phyloP scores from a whole-genome alignment of 2,888 invertebrate genomes.

The Pandemis corylana region DNA sequence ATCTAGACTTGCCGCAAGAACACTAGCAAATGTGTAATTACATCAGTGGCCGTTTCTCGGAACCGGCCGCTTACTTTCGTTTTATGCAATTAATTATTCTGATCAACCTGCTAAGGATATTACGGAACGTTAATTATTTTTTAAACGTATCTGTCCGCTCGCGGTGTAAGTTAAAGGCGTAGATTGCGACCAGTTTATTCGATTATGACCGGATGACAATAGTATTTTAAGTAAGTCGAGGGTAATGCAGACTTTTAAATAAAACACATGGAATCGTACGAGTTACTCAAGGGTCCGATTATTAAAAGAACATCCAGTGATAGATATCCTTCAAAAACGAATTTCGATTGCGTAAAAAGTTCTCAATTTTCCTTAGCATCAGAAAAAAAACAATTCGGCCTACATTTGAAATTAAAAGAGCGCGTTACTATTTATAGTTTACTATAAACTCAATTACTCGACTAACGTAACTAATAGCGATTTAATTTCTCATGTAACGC shows the following conservation, averaged over 20 bases:
- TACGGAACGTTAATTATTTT: background rate
- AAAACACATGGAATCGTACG: no score
- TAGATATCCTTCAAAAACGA: no score
- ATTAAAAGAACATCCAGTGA: no score
- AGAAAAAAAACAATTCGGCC: no score
- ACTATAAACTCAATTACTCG: conserved; percentile 19
- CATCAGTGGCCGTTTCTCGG: conserved; percentile 23
- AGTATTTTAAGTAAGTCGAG: background rate
- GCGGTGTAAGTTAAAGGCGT: background rate
- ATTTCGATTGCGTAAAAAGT: no score
- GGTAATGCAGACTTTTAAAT: no score
- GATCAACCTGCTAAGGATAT: conserved; percentile 15
- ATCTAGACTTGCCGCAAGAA: background rate
- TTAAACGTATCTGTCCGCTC: background rate
- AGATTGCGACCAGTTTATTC: background rate
- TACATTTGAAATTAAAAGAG: no score
- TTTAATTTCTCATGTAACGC: conserved; percentile 27
- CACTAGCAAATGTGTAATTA: conserved; percentile 1
- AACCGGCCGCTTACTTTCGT: conserved; percentile 28
- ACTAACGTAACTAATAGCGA: conserved; percentile 12
- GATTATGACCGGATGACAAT: background rate
- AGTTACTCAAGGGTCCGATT: no score
- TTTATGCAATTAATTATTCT: conserved; percentile 23
- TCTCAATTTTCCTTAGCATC: no score
- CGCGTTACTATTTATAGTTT: background rate